These are phyloP conservation scores for Lymantria dispar DNA, from an alignment of 2,888 invertebrate genomes.

Conservation along the genomic window DNA sequence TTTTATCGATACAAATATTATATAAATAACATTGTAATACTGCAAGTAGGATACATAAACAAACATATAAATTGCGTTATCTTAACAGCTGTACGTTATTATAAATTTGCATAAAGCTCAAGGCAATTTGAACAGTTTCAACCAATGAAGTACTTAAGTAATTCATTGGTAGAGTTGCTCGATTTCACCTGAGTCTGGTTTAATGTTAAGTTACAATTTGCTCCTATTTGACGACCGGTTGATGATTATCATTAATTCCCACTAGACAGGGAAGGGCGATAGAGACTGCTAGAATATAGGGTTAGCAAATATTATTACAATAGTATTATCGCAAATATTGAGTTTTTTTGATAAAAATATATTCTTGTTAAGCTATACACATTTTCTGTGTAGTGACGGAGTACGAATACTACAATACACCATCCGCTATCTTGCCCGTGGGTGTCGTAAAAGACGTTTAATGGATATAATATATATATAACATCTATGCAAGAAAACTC, in stretches of 20 bases:
- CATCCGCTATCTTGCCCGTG: too few relatives aligned
- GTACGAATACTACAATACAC: too few relatives aligned
- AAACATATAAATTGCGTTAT: slow-evolving; percentile 17
- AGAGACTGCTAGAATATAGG: slow-evolving; percentile 19
- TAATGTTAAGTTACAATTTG: slow-evolving; percentile 58
- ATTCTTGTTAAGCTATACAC: too few relatives aligned
- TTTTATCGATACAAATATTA: too few relatives aligned
- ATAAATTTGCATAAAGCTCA: slow-evolving; percentile 16
- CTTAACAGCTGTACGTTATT: slow-evolving; percentile 8
- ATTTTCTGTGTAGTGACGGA: too few relatives aligned
- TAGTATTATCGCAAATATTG: too few relatives aligned
- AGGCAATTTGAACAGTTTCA: slow-evolving; percentile 6
- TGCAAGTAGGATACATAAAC: slow-evolving; percentile 4
- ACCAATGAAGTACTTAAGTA: slow-evolving; percentile 9
- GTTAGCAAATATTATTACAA: slow-evolving; percentile 6
- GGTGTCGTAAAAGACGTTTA: too few relatives aligned
- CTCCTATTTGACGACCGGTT: slow-evolving; percentile 53
- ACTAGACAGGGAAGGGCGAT: slow-evolving; percentile 40
- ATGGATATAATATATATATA: too few relatives aligned
- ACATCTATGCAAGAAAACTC: too few relatives aligned
- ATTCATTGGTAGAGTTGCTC: slow-evolving; percentile 4
- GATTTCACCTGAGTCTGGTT: slow-evolving; percentile 39
- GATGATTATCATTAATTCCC: slow-evolving; percentile 68
- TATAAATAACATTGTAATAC: background rate
- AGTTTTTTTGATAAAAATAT: too few relatives aligned